Evolutionary conservation across 2,888 invertebrate species (phyloP), one percentile per base, ranked within the genome.

Genomic region (Desoria tigrina): DNA sequence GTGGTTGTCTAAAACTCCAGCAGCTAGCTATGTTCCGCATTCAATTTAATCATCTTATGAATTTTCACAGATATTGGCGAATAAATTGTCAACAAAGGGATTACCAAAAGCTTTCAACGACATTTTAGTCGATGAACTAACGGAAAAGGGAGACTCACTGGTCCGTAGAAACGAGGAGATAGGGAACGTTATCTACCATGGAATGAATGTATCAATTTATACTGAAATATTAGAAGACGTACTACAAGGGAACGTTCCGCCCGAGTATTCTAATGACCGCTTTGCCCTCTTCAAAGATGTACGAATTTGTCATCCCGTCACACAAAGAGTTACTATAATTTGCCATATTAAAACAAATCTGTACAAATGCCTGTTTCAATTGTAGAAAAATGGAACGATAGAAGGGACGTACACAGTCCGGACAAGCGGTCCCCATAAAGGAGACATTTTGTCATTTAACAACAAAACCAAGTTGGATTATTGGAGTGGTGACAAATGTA

Each of bases 201-300:
- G 70, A 26, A 68, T 70, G 70, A 70, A 70, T 58, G 70, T 70
- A 2, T 61, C 67, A 1, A 63, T 70, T 27, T 70, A 70, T 50
- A 70, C 70, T 3, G 70, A 70, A 55, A 70, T 70, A 21, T 49
- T 70, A 42, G 63, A 59, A 18, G 70, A 70, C 37, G 65, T 68
- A 9, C 51, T 70, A 1, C 70, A 70, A 65, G 70, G 67, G 23
- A 67, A 70, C 63, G 70, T 70, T 11, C 70, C 70, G n/a, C 55
- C 59, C 4, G 70, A 70, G 37, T 70, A 63, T 54, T 63, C 65
- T 11, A 61, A 68, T 27, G 67, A 63, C 42, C 37, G 49, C n/a
- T 70, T 70, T 50, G 70, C 70, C 26, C 53, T 70, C 21, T 63
- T 63, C 27, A 70, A 70, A 65, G 54, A 63, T 27, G 70, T 68